These are phyloP conservation scores for Trachurus trachurus DNA, from an alignment of 2,797 vertebrate species.

Conservation along the genomic window DNA sequence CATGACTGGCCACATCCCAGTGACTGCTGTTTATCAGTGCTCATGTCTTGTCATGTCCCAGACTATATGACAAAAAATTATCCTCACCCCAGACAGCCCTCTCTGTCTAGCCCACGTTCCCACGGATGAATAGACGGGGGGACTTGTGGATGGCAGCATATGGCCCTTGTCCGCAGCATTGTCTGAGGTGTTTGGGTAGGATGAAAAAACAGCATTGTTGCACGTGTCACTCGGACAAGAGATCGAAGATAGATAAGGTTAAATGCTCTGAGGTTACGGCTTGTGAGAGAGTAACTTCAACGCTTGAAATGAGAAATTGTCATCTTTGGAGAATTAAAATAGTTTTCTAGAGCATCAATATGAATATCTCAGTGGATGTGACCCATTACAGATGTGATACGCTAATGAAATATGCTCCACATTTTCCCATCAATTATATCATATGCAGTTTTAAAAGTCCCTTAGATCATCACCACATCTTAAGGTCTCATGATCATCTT, in stretches of 20 bases:
- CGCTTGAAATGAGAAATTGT: conserved; percentile 55
- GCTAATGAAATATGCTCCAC: conserved; percentile 47
- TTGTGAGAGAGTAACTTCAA: conserved; percentile 50
- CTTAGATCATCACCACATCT: conserved; percentile 19
- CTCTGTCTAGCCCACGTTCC: conserved; percentile 75
- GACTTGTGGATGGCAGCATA: conserved; percentile 77
- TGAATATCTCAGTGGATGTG: conserved; percentile 59
- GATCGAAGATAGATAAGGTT: conserved; percentile 58
- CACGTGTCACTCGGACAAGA: conserved; percentile 76
- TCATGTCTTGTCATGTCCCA: conserved; percentile 56
- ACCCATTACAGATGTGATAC: conserved; percentile 48
- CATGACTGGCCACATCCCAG: conserved; percentile 18
- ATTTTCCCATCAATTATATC: conserved; percentile 48
- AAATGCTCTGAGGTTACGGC: conserved; percentile 53
- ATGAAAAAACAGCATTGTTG: conserved; percentile 74
- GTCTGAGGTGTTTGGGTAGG: conserved; percentile 75
- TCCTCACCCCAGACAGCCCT: conserved; percentile 66
- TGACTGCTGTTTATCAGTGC: conserved; percentile 33
- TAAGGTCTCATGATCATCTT: background rate
- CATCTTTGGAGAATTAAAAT: conserved; percentile 64
- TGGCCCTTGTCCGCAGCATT: conserved; percentile 79
- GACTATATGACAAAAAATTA: conserved; percentile 55
- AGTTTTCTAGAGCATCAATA: conserved; percentile 52
- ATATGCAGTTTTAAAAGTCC: conserved; percentile 26
- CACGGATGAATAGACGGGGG: conserved; percentile 69